Base-by-base conservation (phyloP, 2,888 invertebrate species). In the Ormyrus pomaceus region DNA sequence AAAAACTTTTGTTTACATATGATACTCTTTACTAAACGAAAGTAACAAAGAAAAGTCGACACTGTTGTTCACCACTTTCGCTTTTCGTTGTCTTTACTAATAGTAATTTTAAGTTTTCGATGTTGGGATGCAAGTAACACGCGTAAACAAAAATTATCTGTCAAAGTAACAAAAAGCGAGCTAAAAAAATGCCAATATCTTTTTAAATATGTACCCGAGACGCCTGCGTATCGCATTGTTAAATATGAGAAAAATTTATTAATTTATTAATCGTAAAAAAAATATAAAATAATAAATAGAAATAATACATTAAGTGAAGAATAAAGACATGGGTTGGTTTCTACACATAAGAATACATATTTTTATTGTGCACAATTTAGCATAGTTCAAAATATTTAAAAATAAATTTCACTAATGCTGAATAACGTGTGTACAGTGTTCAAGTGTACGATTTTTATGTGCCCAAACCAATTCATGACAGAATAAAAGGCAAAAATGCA, bases 231-330 rank as follows among this genome's bases (percentile, higher is more conserved):
- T 76, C 68, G 55, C 64, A 74, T 48, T 64, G 6, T 70, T 45
- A 61, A n/a, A n/a, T 13, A 70, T 71, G 48, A 70, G 56, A 71
- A 64, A 45, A 5, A 69, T 13, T 65, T 46, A 62, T 55, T 73
- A 55, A 64, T 56, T 77, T 46, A 66, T 71, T 56, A 65, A 19
- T 53, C 10, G 19, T 65, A 62, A 68, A 68, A 76, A 34, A 13
- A 79, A 79, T 69, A 73, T 11, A 45, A 77, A 13, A 34, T n/a
- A 19, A 64, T 55, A 70, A 77, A 79, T 74, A 74, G 56, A 72
- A 68, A 50, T 51, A n/a, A 5, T 65, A n/a, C 13, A 61, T 3
- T 56, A 56, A 45, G 10, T 55, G 13, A 46, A 62, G 48, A 55
- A 13, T 34, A 34, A 19, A 19, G 34, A 34, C 34, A 34, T 34